Evolutionary conservation across 2,888 invertebrate genomes (phyloP).

Genomic region (Temnothorax unifasciatus): DNA sequence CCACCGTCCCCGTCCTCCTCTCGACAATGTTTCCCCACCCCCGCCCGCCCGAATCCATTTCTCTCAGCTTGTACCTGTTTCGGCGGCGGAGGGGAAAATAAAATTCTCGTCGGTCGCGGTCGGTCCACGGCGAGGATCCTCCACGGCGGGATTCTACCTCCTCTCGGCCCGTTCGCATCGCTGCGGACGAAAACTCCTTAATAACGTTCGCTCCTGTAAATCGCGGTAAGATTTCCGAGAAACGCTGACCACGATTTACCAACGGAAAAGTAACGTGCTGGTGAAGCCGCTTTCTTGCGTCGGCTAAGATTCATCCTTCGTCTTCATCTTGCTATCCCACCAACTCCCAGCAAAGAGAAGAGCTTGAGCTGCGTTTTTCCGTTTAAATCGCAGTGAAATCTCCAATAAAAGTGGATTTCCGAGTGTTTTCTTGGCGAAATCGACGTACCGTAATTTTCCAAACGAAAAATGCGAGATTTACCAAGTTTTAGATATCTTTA

Average conservation of each 20-base stretch:
- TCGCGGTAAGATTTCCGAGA: slow-evolving; percentile 46
- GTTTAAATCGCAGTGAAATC: slow-evolving; percentile 51
- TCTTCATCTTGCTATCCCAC: slow-evolving; percentile 48
- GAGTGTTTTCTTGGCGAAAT: slow-evolving; percentile 45
- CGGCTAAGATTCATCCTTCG: slow-evolving; percentile 41
- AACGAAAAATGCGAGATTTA: slow-evolving; percentile 5
- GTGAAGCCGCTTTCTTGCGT: slow-evolving; percentile 40
- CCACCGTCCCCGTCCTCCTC: slow-evolving; percentile 54
- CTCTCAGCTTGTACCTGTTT: slow-evolving; percentile 38
- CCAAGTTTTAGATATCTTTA: not conserved
- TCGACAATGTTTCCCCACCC: slow-evolving; percentile 43
- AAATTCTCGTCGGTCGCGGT: slow-evolving; percentile 32
- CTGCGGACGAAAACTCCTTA: slow-evolving; percentile 45
- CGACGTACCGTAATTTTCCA: slow-evolving; percentile 17
- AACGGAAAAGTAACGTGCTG: slow-evolving; percentile 38
- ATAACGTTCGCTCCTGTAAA: slow-evolving; percentile 50
- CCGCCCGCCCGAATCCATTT: slow-evolving; percentile 12
- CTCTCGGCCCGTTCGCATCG: slow-evolving; percentile 22
- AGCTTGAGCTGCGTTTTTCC: slow-evolving; percentile 58
- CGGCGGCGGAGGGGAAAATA: slow-evolving; percentile 25
- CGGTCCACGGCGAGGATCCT: not conserved
- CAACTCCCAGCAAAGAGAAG: slow-evolving; percentile 52
- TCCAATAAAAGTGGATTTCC: slow-evolving; percentile 50
- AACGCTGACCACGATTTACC: slow-evolving; percentile 55
- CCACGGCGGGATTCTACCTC: not conserved